Base-by-base conservation (phyloP, 2,888 invertebrate species). In the Eustalomyia histrio region DNA sequence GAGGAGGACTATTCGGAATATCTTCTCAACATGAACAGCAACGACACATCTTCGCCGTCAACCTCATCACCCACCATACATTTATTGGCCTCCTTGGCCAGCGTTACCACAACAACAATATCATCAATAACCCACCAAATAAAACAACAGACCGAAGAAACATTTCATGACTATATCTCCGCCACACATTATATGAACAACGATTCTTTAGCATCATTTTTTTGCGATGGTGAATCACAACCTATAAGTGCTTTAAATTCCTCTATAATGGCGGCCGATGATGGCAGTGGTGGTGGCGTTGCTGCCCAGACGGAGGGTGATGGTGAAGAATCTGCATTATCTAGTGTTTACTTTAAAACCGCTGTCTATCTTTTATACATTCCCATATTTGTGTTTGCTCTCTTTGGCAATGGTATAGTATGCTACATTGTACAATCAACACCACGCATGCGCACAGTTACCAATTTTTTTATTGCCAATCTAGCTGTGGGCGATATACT, bases 391-490 rank as follows among this genome's bases (percentile, higher is more conserved):
- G 88, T 95, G 14, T 91, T 94, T 57, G 94, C 95, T 0, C 89
- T 96, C 12, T 85, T 94, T 7, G 96, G 96, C 16, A 96, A 96
- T 87, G 94, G 94, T 65, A 92, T 95, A 61, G 97, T 98, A 21
- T 97, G 97, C 89, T 97, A 95, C 89, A 95, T 97, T 24, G 97
- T 98, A 0, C 92, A 95, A 83, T 94, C 94, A 4, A 95, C 95
- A 14, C 95, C 96, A 0, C 93, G 96, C 50, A 97, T 97, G 97
- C 93, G 95, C 86, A 97, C 97, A 0, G 97, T 97, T 3, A 97
- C 97, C 53, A 98, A 98, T 90, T 96, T 94, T 90, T 97, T 97
- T 90, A 96, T 98, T 87, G 95, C 96, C 87, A 96, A 96, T 90
- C 91, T 98, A 83, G 97, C 97, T 0, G 92, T 97, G 50, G 96